Base-by-base conservation (phyloP, 1,140 invertebrate genomes). In the Polyergus mexicanus region DNA sequence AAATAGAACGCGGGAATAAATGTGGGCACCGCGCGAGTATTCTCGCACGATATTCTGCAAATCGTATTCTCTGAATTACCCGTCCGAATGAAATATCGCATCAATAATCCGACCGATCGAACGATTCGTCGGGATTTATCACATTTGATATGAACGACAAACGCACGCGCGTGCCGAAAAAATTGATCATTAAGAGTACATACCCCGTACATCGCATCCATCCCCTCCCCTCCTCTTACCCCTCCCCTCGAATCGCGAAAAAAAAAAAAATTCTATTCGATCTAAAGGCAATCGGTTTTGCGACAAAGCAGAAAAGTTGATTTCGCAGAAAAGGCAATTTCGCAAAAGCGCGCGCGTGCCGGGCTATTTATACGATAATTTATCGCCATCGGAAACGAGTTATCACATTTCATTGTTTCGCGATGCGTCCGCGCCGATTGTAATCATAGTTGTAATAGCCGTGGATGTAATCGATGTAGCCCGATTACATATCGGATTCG, bases 261-360 rank as follows among this genome's bases (percentile, higher is more conserved):
- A 78, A 78, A 11, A 51, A 66, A 78, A 78, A 68, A 78, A 65
- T 41, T 68, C 63, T 69, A 80, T 80, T 80, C 63, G 76, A 80
- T 80, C 76, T 80, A 69, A 80, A 69, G 54, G 76, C 76, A 80
- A 80, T 80, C 76, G 63, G 32, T 80, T 80, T 80, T 80, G 76
- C 63, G 76, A 80, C 76, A 80, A 80, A 80, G 76, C 76, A 80
- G 76, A 80, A 80, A 80, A 80, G 76, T 80, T 80, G 76, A 80
- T 80, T 80, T 80, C 76, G 76, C 63, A 77, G 74, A 63, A 68
- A 68, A 58, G 68, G 78, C 78, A 81, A 81, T 81, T 72, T 81
- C 78, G 78, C 54, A 47, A 25, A 44, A 7, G 78, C 25, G 25
- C 19, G 11, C 35, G 22, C 77, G 77, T 8, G 35, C 35, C 65